Evolutionary conservation across 2,888 invertebrate genomes (phyloP).

Genomic region (Cyrtodaria siliqua): DNA sequence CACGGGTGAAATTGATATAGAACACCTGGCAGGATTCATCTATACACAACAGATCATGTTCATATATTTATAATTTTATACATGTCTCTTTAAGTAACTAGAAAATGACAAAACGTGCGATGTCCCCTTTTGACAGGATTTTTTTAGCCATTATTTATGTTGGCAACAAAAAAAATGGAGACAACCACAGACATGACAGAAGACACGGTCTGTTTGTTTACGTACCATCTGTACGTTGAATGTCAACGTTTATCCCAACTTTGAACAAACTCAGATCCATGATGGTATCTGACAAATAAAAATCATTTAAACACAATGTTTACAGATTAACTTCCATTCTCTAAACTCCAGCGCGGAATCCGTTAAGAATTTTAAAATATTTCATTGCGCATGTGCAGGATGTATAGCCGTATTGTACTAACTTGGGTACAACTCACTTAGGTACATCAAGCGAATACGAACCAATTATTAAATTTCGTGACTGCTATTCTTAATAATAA

Average conservation of each 20-base stretch:
- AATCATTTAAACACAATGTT: slow-evolving; percentile 16
- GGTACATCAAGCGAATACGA: too few species aligned
- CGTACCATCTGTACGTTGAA: slow-evolving; percentile 88
- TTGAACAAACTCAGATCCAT: slow-evolving; percentile 70
- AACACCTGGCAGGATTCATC: too few species aligned
- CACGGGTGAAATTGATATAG: not conserved
- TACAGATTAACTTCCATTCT: slow-evolving; percentile 26
- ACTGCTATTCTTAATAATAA: too few species aligned
- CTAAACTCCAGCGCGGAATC: slow-evolving; percentile 52
- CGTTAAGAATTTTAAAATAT: slow-evolving; percentile 75
- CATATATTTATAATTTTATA: too few species aligned
- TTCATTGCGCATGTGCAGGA: slow-evolving; percentile 68
- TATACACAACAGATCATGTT: too few species aligned
- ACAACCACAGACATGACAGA: slow-evolving; percentile 28
- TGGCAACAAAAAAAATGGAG: slow-evolving; percentile 66
- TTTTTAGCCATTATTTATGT: slow-evolving; percentile 63
- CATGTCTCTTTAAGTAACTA: too few species aligned
- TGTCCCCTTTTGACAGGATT: not conserved
- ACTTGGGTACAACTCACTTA: too few species aligned
- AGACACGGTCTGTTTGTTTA: slow-evolving; percentile 30
- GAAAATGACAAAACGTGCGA: too few species aligned
- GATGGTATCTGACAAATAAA: slow-evolving; percentile 8
- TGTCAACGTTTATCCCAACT: slow-evolving; percentile 87
- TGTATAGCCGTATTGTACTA: slow-evolving; percentile 4
- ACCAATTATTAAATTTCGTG: too few species aligned